A percentile compares a stretch with the other conserved stretches of the same genome.
Conservation (phyloP, 2,797 vertebrate species). For the Petrocephalus sullivani region DNA sequence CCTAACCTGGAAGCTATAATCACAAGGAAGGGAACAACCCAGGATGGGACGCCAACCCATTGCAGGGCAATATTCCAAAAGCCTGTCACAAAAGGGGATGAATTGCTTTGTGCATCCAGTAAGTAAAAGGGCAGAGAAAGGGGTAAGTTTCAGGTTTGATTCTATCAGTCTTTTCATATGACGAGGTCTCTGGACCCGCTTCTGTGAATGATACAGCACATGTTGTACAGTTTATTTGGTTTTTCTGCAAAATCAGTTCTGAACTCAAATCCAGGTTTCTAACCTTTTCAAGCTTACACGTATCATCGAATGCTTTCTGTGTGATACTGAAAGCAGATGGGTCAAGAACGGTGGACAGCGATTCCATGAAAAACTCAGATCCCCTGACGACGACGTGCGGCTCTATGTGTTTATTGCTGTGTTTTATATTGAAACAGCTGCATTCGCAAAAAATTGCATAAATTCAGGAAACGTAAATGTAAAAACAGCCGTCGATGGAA, state of each 20-base stretch:
- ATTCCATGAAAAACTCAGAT: neutral
- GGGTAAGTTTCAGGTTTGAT: neutral
- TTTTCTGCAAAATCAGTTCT: conserved; percentile 3
- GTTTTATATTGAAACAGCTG: neutral
- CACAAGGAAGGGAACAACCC: neutral
- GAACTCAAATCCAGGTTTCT: neutral
- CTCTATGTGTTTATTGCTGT: neutral
- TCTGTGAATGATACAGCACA: conserved; percentile 8
- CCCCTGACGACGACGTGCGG: neutral
- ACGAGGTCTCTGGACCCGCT: neutral
- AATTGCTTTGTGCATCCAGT: neutral
- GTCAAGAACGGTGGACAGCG: too few relatives aligned
- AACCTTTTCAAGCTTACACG: neutral
- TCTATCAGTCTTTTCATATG: neutral
- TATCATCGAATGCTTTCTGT: neutral
- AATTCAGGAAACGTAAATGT: neutral
- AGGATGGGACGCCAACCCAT: neutral
- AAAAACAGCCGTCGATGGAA: neutral
- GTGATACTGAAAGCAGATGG: neutral
- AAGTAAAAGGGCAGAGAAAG: neutral
- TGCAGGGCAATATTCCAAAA: neutral
- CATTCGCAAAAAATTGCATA: neutral
- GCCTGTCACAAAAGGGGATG: neutral
- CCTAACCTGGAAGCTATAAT: neutral
- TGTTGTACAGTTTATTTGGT: neutral